Evolutionary conservation across 2,888 invertebrate species (phyloP).

Genomic region (Drosophila anceps): DNA sequence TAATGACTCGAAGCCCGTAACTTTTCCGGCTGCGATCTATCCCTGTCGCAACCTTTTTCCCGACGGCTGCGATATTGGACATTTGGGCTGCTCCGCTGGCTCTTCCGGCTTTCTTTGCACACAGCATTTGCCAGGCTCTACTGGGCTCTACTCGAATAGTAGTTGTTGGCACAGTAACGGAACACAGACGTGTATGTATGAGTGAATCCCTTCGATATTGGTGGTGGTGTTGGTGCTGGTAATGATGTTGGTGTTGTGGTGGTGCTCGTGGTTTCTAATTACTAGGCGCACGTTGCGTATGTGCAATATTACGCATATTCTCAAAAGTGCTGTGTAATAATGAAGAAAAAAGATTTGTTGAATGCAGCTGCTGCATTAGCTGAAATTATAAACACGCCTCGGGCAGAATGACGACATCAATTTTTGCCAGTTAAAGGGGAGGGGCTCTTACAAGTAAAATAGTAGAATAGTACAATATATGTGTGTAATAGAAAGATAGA

Average conservation of each 20-base stretch:
- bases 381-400: conserved; percentile 40
- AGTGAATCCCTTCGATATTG: conserved; percentile 1
- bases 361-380: conserved; percentile 37
- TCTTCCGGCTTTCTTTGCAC: conserved; percentile 19
- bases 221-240: conserved; percentile 14
- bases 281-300: conserved; percentile 61
- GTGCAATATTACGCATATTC: conserved; percentile 57
- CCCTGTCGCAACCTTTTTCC: conserved; percentile 82
- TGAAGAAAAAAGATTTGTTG: conserved; percentile 22
- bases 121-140: conserved; percentile 20
- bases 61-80: conserved; percentile 81
- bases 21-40: conserved; percentile 71
- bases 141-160: conserved; percentile 11
- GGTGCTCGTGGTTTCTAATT: conserved; percentile 54
- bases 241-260: neutral
- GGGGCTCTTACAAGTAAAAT: conserved; percentile 12
- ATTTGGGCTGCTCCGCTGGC: conserved; percentile 61
- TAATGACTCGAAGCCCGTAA: conserved; percentile 18
- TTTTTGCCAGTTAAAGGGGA: conserved; percentile 47
- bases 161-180: conserved; percentile 63
- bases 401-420: conserved; percentile 73
- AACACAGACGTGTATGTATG: conserved; percentile 70
- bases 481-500: conserved; percentile 45
- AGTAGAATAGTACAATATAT: conserved; percentile 42
- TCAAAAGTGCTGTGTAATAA: conserved; percentile 37